These are phyloP conservation scores for Patagioenas fasciata DNA, from an alignment of 2,113 vertebrate genomes.

Conservation along the genomic window DNA sequence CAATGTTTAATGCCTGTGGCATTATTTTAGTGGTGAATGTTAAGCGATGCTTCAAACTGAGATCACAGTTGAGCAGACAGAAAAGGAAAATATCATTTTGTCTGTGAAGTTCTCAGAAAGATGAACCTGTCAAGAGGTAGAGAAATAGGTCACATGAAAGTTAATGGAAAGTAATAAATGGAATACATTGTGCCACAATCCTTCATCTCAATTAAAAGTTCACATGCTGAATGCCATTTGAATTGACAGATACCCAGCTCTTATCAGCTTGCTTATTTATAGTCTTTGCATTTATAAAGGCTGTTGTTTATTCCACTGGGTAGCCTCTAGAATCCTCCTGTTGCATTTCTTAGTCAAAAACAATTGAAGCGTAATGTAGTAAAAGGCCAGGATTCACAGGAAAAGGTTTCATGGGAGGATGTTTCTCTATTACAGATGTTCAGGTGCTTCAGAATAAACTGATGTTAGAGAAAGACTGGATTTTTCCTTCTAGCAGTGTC, in stretches of 20 bases:
- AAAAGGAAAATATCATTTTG: slow-evolving; percentile 31
- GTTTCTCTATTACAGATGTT: slow-evolving; percentile 68
- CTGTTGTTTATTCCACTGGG: slow-evolving; percentile 63
- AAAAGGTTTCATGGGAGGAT: slow-evolving; percentile 9
- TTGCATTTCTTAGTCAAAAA: slow-evolving; percentile 39
- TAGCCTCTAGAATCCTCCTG: slow-evolving; percentile 49
- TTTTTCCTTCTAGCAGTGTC: not conserved
- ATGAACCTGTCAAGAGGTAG: slow-evolving; percentile 67
- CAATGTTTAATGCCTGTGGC: not conserved
- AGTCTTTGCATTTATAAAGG: slow-evolving; percentile 42
- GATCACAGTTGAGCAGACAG: slow-evolving; percentile 47
- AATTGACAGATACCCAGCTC: slow-evolving; percentile 33
- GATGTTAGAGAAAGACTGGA: not conserved
- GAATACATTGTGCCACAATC: slow-evolving; percentile 47
- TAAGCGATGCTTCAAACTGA: slow-evolving; percentile 68
- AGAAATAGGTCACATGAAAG: slow-evolving; percentile 66
- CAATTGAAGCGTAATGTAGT: slow-evolving; percentile 63
- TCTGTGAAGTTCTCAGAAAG: slow-evolving; percentile 63
- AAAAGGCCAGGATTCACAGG: slow-evolving; percentile 62
- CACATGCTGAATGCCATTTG: slow-evolving; percentile 63
- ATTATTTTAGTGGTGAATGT: slow-evolving; percentile 38
- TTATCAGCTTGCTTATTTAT: slow-evolving; percentile 40
- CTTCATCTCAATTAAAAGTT: slow-evolving; percentile 73
- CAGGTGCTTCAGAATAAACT: not conserved
- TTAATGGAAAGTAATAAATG: slow-evolving; percentile 55